Base-by-base conservation (phyloP, 2,797 vertebrate species). In the Triplophysa yarkandensis region DNA sequence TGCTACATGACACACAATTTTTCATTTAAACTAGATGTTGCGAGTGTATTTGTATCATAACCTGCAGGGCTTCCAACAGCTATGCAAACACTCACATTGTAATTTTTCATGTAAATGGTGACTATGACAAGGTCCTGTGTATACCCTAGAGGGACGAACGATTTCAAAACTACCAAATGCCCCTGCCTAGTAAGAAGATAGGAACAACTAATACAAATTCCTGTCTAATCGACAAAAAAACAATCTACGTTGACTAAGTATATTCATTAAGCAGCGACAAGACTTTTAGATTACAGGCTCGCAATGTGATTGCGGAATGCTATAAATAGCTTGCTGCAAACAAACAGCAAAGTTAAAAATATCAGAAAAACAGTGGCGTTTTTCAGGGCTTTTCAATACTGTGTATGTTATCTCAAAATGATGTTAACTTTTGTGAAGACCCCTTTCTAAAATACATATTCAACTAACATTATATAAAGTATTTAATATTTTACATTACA, bases 41-140 rank as follows among this genome's bases (percentile, higher is more conserved):
- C 7, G 7, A 46, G 52, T 72, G 43, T 67, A 77, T 83, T 84
- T 78, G 71, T 60, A 61, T 66, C 43, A 48, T 25, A 80, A 81
- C 78, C 46, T 63, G 62, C 9, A 81, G 82, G 32, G 66, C 80
- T 84, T 77, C 67, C 71, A 72, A 70, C 68, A 78, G 58, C 57
- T 34, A 65, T 64, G 10, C 64, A 62, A 80, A 80, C 71, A 60
- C 67, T 55, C 46, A 41, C 21, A 52, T 76, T 60, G 68, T 55
- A 76, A 82, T 88, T 83, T 79, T 61, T 90, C 83, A 82, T 79
- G 79, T 73, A 82, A 85, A 85, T 77, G 71, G 83, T 77, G 77
- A 61, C 50, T 46, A 19, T 71, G 76, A 84, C 87, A 83, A 81
- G 82, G 85, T 84, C 77, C 32, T 77, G 80, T 82, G 80, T 83